Percentiles rank a stretch among this genome's conserved stretches.
phyloP scores from a whole-genome alignment of 2,888 invertebrate species.

The Eristalis tenax region DNA sequence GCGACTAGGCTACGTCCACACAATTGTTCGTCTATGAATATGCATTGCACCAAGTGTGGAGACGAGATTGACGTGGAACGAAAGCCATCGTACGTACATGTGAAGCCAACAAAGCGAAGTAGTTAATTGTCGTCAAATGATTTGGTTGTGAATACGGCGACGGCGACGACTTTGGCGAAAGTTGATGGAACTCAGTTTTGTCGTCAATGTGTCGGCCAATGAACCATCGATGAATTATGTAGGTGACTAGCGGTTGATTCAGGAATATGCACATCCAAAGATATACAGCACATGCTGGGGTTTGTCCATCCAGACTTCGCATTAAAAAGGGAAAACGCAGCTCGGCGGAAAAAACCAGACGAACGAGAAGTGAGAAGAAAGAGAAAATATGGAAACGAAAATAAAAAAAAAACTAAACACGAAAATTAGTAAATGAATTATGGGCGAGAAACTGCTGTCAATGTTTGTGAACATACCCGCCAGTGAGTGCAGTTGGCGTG shows the following conservation, averaged over 20 bases:
- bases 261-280: not conserved
- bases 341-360: not conserved
- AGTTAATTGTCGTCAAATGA: not conserved
- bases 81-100: not conserved
- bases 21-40: not conserved
- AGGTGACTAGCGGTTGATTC: not conserved
- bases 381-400: not conserved
- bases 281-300: not conserved
- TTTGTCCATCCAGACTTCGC: not conserved
- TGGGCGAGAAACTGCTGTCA: not conserved
- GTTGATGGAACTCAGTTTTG: not conserved
- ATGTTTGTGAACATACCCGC: constrained; percentile 15
- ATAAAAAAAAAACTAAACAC: not conserved
- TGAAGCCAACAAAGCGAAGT: not conserved
- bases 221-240: not conserved
- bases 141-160: not conserved
- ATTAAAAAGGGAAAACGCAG: not conserved
- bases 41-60: not conserved
- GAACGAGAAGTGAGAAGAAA: not conserved
- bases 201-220: not conserved
- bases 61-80: not conserved
- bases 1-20: not conserved
- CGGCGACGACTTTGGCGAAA: not conserved
- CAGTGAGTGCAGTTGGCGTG: constrained; percentile 11
- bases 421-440: constrained; percentile 11